Conservation (phyloP, 1,140 invertebrate species). For the Macrotrachela quadricornifera region DNA sequence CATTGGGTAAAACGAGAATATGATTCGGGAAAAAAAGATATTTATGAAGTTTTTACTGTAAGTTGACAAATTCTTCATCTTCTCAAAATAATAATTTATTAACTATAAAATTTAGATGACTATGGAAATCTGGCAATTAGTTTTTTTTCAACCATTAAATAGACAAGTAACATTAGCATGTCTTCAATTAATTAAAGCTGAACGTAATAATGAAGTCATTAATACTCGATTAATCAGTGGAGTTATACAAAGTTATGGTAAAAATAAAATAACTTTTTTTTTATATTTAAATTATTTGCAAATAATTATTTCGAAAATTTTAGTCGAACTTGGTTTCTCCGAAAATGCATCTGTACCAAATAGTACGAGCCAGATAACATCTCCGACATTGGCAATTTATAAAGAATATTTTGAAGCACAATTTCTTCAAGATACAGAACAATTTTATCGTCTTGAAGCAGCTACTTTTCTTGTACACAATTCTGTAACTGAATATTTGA, state of each 20-base stretch:
- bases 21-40: constrained; percentile 82
- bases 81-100: neutral
- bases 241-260: constrained; percentile 52
- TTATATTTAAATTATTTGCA: no score
- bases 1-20: constrained; percentile 95
- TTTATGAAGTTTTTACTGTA: constrained; percentile 81
- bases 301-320: neutral
- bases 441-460: constrained; percentile 80
- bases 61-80: no score
- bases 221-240: constrained; percentile 84
- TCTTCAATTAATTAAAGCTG: constrained; percentile 77
- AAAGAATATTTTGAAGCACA: constrained; percentile 82
- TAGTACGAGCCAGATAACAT: constrained; percentile 14
- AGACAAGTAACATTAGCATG: constrained; percentile 88
- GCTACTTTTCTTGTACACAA: constrained; percentile 79
- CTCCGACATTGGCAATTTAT: constrained; percentile 67
- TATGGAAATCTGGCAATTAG: constrained; percentile 86
- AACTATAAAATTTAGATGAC: constrained; percentile 42
- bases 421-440: constrained; percentile 81
- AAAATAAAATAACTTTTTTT: constrained; percentile 25
- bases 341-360: constrained; percentile 51
- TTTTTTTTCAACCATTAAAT: constrained; percentile 74
- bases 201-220: constrained; percentile 83
- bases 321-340: constrained; percentile 52
- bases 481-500: constrained; percentile 95